Percentiles rank a stretch among this genome's conserved stretches.
Conservation (phyloP, 2,113 vertebrate species). For the Sinocyclocheilus grahami region DNA sequence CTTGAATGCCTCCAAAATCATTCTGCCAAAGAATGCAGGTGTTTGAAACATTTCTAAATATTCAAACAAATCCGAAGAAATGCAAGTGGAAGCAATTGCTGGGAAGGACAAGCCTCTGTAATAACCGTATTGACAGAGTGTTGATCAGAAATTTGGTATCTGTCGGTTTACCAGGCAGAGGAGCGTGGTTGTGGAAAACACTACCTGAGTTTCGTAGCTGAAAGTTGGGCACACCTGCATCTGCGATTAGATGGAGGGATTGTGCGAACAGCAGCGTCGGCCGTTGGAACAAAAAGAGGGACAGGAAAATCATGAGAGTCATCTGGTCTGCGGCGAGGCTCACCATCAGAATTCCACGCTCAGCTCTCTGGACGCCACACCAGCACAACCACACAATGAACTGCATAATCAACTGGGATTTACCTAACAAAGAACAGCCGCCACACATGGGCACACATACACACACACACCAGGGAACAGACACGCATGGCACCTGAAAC, state of each 20-base stretch:
- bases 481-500: conserved; percentile 36
- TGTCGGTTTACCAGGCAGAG: neutral
- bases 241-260: conserved; percentile 25
- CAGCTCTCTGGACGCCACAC: conserved; percentile 61
- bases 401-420: conserved; percentile 63
- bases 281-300: conserved; percentile 52
- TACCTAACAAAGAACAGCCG: conserved; percentile 61
- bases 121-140: conserved; percentile 5
- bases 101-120: conserved; percentile 2
- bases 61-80: neutral
- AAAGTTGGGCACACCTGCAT: conserved; percentile 42
- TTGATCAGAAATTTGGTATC: conserved; percentile 8
- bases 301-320: conserved; percentile 56
- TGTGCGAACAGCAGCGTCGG: conserved; percentile 39
- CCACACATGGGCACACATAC: conserved; percentile 45
- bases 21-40: conserved; percentile 17
- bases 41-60: conserved; percentile 5
- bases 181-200: neutral
- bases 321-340: conserved; percentile 59
- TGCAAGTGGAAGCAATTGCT: conserved; percentile 25
- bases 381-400: conserved; percentile 62
- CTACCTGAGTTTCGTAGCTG: conserved; percentile 19
- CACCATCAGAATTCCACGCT: conserved; percentile 60
- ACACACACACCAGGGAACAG: conserved; percentile 36
- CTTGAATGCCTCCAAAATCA: neutral